Base-by-base conservation (phyloP, 1,140 invertebrate genomes). In the Phymastichus coffea region DNA sequence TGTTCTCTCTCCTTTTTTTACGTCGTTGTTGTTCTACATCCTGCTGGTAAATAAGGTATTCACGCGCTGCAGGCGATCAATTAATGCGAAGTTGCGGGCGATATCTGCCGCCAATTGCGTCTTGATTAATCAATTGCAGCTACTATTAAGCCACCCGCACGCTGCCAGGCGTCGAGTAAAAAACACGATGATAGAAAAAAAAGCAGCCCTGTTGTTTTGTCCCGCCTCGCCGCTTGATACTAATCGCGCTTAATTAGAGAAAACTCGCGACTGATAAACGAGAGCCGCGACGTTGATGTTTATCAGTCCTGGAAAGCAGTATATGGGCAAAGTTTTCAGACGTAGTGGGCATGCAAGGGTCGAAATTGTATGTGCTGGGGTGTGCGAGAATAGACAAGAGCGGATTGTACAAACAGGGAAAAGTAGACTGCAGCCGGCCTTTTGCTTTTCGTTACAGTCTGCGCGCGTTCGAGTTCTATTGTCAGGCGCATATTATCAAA, bases 51-150 rank as follows among this genome's bases (percentile, higher is more conserved):
- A 52, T 64, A 65, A 66, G 53, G 25, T 48, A 43, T 30, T 41
- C 25, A 62, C 20, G 25, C 37, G 43, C 15, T 15, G 43, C 14
- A 17, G 40, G 37, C 57, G 49, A 59, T 70, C 65, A 71, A 74
- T 77, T 71, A 70, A n/a, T n/a, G n/a, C 65, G 71, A 64, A 7
- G 26, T 43, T n/a, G 26, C 40, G 52, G 17, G 66, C 64, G 72
- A 74, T 76, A 75, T 70, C 61, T 49, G 64, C 53, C 68, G 66
- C 68, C 74, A 74, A 78, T 78, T 79, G 66, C 57, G 67, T 73
- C n/a, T n/a, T 74, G 77, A 78, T 78, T 74, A 74, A 72, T 70
- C 75, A 75, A 78, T 78, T 76, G 71, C 41, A 58, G 63, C 73
- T 74, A 74, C 77, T 73, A 72, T 70, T 61, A 46, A n/a, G n/a